Percentiles rank a stretch among this genome's conserved stretches.
phyloP scores from a whole-genome alignment of 2,113 vertebrate species.

The Donacobius atricapilla region DNA sequence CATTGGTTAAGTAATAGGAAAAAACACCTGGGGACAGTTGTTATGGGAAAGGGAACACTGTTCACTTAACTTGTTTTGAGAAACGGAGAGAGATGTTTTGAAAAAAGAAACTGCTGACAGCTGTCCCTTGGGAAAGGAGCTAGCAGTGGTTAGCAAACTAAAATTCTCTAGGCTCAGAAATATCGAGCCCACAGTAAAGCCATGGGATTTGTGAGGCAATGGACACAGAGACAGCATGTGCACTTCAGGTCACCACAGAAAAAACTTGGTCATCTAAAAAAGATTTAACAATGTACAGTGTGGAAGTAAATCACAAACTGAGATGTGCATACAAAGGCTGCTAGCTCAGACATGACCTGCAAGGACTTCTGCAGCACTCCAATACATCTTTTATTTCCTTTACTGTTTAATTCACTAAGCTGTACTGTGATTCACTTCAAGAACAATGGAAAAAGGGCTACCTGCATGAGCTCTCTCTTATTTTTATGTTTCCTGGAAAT shows the following conservation, averaged over 20 bases:
- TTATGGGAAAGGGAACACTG: too few relatives aligned
- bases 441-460: neutral
- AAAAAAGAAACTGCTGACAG: too few relatives aligned
- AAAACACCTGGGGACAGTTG: too few relatives aligned
- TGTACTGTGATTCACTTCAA: neutral
- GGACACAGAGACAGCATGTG: neutral
- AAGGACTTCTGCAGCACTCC: neutral
- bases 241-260: neutral
- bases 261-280: neutral
- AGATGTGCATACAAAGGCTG: neutral
- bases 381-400: neutral
- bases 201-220: neutral
- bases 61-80: too few relatives aligned
- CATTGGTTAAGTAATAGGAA: too few relatives aligned
- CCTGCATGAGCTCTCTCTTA: neutral
- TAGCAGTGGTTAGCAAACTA: too few relatives aligned
- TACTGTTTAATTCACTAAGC: neutral
- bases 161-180: too few relatives aligned
- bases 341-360: neutral
- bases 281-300: neutral
- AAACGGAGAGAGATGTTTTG: too few relatives aligned
- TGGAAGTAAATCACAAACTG: neutral
- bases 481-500: conserved; percentile 5
- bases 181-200: too few relatives aligned
- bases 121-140: too few relatives aligned